Percentiles rank a stretch among this genome's conserved stretches.
These are phyloP conservation scores for Heliconius aoede DNA, from an alignment of 2,888 invertebrate species.

Conservation along the genomic window DNA sequence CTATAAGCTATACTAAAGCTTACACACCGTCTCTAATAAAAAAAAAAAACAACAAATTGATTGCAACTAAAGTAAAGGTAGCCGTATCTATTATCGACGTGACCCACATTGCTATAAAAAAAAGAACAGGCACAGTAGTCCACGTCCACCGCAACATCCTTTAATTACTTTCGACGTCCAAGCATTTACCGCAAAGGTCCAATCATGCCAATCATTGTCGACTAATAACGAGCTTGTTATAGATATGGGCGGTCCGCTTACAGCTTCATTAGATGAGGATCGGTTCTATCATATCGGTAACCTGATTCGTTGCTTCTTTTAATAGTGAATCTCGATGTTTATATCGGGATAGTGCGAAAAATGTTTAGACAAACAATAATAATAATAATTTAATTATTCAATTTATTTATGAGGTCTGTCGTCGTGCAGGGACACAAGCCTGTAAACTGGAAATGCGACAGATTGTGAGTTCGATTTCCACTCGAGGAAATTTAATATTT, in stretches of 20 bases:
- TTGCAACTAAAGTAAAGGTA: background rate
- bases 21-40: background rate
- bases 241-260: slow-evolving; percentile 52
- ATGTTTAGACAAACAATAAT: no score
- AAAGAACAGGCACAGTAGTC: slow-evolving; percentile 2
- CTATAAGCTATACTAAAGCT: background rate
- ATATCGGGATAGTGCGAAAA: background rate
- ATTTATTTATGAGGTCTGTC: no score
- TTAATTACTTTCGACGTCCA: slow-evolving; percentile 31
- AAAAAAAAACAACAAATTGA: background rate
- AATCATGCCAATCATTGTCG: slow-evolving; percentile 53
- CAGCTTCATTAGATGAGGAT: slow-evolving; percentile 60
- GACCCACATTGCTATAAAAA: slow-evolving; percentile 19
- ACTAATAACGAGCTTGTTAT: slow-evolving; percentile 59
- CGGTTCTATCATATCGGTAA: slow-evolving; percentile 32
- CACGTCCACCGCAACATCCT: slow-evolving; percentile 24
- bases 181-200: slow-evolving; percentile 48
- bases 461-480: background rate
- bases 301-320: slow-evolving; percentile 30
- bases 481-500: background rate
- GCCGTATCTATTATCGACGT: background rate
- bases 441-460: no score
- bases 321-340: slow-evolving; percentile 12
- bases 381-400: no score
- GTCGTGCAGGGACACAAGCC: no score